These are phyloP conservation scores for Cephus spinipes DNA, from an alignment of 2,888 invertebrate species.

Conservation along the genomic window DNA sequence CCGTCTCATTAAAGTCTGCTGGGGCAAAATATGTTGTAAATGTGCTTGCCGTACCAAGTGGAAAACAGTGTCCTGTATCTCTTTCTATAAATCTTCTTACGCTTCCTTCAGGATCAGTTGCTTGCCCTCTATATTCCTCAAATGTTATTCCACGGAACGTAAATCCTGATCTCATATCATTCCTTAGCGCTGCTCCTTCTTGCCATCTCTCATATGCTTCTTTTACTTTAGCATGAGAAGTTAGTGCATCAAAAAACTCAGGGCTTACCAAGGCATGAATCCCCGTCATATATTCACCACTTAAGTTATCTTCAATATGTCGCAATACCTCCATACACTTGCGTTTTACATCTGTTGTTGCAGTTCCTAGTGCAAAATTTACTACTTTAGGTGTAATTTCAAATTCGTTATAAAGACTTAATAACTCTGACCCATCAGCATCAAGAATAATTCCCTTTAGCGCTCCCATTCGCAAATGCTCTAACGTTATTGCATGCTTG, in stretches of 20 bases:
- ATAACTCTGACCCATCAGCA: constrained; percentile 17
- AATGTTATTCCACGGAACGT: constrained; percentile 19
- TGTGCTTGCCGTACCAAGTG: constrained; percentile 20
- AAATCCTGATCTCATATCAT: constrained; percentile 22
- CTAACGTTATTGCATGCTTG: constrained; percentile 24
- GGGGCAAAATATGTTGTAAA: constrained; percentile 23
- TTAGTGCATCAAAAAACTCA: constrained; percentile 13
- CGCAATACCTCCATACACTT: constrained; percentile 21
- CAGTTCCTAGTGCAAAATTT: constrained; percentile 20
- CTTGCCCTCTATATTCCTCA: constrained; percentile 20
- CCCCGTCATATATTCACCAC: constrained; percentile 21
- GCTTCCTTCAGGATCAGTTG: constrained; percentile 19
- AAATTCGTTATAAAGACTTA: constrained; percentile 23
- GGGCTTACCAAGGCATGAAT: constrained; percentile 16
- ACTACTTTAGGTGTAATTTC: constrained; percentile 24
- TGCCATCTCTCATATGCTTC: constrained; percentile 20
- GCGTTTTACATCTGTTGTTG: constrained; percentile 17
- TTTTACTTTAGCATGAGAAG: constrained; percentile 10
- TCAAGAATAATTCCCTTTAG: constrained; percentile 16
- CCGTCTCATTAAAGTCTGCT: constrained; percentile 21
- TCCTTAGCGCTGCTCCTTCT: constrained; percentile 17
- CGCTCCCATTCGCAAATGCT: constrained; percentile 20
- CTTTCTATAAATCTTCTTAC: constrained; percentile 22
- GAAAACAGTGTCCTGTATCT: constrained; percentile 20
- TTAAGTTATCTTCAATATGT: constrained; percentile 14